These are phyloP conservation scores for Fistularia tabacaria DNA, from an alignment of 2,797 vertebrate species.

Conservation along the genomic window DNA sequence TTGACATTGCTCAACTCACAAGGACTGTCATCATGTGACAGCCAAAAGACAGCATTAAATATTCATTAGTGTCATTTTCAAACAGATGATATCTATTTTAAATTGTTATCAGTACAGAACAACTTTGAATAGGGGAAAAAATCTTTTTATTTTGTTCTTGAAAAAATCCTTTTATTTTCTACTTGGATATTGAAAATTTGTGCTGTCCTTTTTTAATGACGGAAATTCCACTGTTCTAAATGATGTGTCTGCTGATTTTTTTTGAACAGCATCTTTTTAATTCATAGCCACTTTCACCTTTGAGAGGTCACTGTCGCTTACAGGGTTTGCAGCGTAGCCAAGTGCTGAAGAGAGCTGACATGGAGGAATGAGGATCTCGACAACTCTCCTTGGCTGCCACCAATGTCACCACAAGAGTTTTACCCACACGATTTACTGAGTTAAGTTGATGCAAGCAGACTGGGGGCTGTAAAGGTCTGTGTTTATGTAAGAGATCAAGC, in stretches of 20 bases:
- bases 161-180: neutral
- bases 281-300: constrained; percentile 37
- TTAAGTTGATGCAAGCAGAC: constrained; percentile 69
- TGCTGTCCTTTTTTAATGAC: too few species aligned
- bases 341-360: constrained; percentile 36
- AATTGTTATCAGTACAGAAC: constrained; percentile 10
- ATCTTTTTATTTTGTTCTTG: too few species aligned
- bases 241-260: too few species aligned
- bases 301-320: constrained; percentile 44
- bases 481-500: constrained; percentile 74
- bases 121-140: neutral
- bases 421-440: constrained; percentile 46
- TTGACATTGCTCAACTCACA: constrained; percentile 62
- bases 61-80: constrained; percentile 53
- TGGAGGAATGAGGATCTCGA: constrained; percentile 52
- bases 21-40: constrained; percentile 52
- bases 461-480: constrained; percentile 59
- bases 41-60: constrained; percentile 46
- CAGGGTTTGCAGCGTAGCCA: constrained; percentile 32
- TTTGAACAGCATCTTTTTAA: neutral
- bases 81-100: constrained; percentile 1
- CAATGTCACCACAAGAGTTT: constrained; percentile 65
- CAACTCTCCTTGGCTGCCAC: constrained; percentile 60
- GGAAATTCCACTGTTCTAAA: too few species aligned
- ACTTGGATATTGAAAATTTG: too few species aligned